Evolutionary conservation across 2,888 invertebrate species (phyloP).

Genomic region (Drosophila testacea): DNA sequence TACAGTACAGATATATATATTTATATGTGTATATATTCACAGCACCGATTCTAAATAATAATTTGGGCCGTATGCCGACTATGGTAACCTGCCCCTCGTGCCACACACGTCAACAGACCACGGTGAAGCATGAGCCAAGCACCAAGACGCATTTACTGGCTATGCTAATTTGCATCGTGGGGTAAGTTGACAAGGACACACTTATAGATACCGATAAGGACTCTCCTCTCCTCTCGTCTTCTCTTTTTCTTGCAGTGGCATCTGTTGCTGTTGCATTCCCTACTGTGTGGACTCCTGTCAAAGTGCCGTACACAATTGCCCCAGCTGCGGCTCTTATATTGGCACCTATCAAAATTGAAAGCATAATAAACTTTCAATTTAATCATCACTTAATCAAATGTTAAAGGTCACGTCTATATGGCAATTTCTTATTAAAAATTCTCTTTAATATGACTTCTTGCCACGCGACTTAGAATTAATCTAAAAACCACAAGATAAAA

Average conservation of each 20-base stretch:
- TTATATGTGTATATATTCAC: not conserved
- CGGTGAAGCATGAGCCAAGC: conserved; percentile 51
- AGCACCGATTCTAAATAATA: conserved; percentile 15
- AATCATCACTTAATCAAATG: not conserved
- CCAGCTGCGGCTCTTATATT: conserved; percentile 73
- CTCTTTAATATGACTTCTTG: not conserved
- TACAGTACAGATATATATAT: not conserved
- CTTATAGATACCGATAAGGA: too few species aligned
- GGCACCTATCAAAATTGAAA: conserved; percentile 69
- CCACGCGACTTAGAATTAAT: not conserved
- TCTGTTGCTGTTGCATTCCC: conserved; percentile 76
- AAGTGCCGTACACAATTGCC: conserved; percentile 77
- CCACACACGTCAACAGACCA: conserved; percentile 57
- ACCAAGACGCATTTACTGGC: conserved; percentile 77
- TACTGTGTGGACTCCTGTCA: conserved; percentile 77
- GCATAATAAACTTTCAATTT: not conserved
- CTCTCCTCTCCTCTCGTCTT: not conserved
- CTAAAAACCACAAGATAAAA: not conserved
- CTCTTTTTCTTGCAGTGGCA: conserved; percentile 43
- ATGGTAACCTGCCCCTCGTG: conserved; percentile 73
- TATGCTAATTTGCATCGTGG: conserved; percentile 58
- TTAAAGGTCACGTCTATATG: not conserved
- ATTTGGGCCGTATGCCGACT: conserved; percentile 52
- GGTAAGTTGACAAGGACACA: conserved; percentile 40
- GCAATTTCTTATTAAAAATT: not conserved